Percentiles rank a stretch among this genome's conserved stretches.
phyloP scores from a whole-genome alignment of 1,140 invertebrate species.

The Sarcophaga peregrina region DNA sequence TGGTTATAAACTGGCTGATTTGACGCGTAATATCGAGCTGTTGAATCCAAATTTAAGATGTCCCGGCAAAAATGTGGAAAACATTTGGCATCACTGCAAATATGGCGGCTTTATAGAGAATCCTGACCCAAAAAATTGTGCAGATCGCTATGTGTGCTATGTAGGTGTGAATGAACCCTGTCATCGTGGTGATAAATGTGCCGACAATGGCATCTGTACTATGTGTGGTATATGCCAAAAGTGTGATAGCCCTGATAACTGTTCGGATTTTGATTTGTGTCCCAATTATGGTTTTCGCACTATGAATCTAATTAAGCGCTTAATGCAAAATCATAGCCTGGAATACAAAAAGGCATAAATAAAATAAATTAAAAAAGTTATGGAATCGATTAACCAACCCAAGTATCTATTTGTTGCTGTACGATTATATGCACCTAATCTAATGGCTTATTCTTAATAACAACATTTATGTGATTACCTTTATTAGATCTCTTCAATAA shows the following conservation, averaged over 20 bases:
- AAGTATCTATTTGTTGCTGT: too few species aligned
- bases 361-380: too few species aligned
- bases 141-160: conserved; percentile 31
- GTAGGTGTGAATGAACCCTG: conserved; percentile 7
- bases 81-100: conserved; percentile 28
- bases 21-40: not conserved
- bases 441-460: too few species aligned
- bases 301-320: not conserved
- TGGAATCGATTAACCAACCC: too few species aligned
- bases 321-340: not conserved
- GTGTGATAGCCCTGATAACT: conserved; percentile 14
- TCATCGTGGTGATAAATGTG: conserved; percentile 9
- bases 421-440: too few species aligned
- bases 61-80: conserved; percentile 17
- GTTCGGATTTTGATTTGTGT: conserved; percentile 20
- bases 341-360: too few species aligned
- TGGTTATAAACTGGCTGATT: not conserved
- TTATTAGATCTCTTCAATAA: too few species aligned
- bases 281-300: conserved; percentile 4
- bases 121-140: conserved; percentile 18
- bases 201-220: conserved; percentile 27
- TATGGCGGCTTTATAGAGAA: conserved; percentile 23
- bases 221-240: conserved; percentile 14
- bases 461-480: too few species aligned
- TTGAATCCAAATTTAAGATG: conserved; percentile 16